phyloP scores from a whole-genome alignment of 1,140 invertebrate genomes.

The Diorhabda sublineata region DNA sequence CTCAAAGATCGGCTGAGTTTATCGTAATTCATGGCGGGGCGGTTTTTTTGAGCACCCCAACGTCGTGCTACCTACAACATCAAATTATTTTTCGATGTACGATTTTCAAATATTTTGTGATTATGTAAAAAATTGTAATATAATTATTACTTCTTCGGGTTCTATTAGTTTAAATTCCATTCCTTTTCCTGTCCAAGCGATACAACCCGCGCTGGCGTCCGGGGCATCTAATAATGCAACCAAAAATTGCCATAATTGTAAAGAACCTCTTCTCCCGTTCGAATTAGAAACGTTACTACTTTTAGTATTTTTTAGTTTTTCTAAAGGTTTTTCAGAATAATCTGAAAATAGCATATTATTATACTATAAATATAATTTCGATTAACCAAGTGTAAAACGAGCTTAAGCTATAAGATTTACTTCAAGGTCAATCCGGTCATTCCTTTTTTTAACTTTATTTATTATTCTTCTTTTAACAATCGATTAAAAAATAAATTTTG shows the following conservation, averaged over 20 bases:
- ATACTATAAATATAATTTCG: not conserved
- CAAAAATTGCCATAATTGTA: conserved; percentile 93
- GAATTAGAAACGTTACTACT: conserved; percentile 28
- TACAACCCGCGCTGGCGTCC: conserved; percentile 74
- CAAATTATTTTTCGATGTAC: too few species aligned
- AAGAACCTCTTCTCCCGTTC: conserved; percentile 67
- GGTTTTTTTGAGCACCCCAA: conserved; percentile 82
- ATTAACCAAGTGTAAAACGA: too few species aligned
- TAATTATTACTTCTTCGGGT: conserved; percentile 75
- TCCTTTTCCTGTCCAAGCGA: conserved; percentile 92
- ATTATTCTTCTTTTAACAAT: too few species aligned
- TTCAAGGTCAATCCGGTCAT: too few species aligned
- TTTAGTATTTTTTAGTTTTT: conserved; percentile 27
- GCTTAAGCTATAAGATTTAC: too few species aligned
- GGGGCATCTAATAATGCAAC: conserved; percentile 86
- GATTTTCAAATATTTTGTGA: too few species aligned
- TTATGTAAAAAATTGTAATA: too few species aligned
- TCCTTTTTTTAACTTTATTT: too few species aligned
- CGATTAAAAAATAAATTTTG: too few species aligned
- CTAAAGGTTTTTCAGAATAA: conserved; percentile 16
- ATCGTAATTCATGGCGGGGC: conserved; percentile 96
- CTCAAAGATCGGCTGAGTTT: conserved; percentile 87
- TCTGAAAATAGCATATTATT: conserved; percentile 12
- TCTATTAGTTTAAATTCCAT: conserved; percentile 94
- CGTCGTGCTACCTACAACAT: conserved; percentile 65